Evolutionary conservation across 2,797 vertebrate species (phyloP).

Genomic region (Spinus olivaceus): DNA sequence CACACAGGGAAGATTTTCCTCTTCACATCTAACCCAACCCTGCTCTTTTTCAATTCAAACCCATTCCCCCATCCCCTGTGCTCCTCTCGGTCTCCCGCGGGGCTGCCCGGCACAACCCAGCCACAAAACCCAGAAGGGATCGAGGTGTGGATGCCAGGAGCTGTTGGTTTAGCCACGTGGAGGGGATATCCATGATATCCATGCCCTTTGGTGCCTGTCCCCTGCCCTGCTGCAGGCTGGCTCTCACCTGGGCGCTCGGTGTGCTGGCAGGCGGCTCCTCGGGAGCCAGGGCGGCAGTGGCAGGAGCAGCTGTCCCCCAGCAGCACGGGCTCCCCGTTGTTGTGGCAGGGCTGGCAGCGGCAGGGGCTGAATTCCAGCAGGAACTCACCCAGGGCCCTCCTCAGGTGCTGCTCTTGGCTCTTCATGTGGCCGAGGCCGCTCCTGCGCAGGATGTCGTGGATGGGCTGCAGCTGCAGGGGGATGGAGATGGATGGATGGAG

Average conservation of each 20-base stretch:
- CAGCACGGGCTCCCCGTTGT: slow-evolving; percentile 82
- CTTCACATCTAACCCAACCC: not conserved
- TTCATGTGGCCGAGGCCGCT: slow-evolving; percentile 72
- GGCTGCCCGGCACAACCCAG: not conserved
- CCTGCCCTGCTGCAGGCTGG: not conserved
- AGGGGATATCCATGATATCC: not conserved
- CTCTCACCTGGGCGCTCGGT: not conserved
- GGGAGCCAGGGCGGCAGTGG: slow-evolving; percentile 73
- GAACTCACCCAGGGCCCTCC: slow-evolving; percentile 80
- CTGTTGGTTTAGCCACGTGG: accelerated
- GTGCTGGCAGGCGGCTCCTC: slow-evolving; percentile 73
- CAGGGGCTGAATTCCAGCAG: slow-evolving; percentile 84
- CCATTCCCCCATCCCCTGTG: not conserved
- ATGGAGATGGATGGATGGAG: not conserved
- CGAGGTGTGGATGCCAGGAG: not conserved
- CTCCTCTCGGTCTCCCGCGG: not conserved
- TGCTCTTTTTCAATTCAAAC: not conserved
- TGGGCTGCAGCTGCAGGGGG: slow-evolving; percentile 78
- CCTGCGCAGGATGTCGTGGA: slow-evolving; percentile 81
- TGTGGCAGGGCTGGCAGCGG: slow-evolving; percentile 82
- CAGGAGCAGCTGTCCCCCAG: slow-evolving; percentile 79
- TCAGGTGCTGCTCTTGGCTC: slow-evolving; percentile 77
- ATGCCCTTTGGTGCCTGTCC: too few relatives aligned
- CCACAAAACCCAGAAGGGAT: not conserved
- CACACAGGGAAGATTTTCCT: not conserved